Evolutionary conservation across 23 tunicate genomes (phyloP), one percentile per base, ranked within the genome.

Genomic region (Trididemnum nubilum): DNA sequence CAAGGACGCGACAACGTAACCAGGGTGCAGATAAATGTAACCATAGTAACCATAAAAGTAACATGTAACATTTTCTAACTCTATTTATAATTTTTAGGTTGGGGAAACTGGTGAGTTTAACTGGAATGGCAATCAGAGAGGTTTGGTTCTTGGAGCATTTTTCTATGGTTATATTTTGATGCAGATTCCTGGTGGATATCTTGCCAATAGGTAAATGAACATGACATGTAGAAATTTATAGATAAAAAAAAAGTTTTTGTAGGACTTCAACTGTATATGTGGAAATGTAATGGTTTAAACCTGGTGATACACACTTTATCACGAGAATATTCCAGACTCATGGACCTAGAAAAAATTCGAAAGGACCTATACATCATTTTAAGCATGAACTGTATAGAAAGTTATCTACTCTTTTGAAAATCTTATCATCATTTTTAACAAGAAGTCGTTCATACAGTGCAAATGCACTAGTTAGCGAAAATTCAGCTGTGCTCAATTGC

Each of bases 121-220:
- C 54, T 94, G 98, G 98, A 71, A 85, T 40, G 77, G 82, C 1
- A 65, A 85, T 37, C 63, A 85, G 26, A 36, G 75, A 39, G 86
- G 86, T 35, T 60, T 84, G 35, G 87, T 94, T 1, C 88, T 94
- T 27, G 94, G 98, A 2, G 90, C 91, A 2, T 94, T 94, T 64
- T 94, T 94, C 65, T 94, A 94, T 85, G 98, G 98, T 9, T 94
- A 94, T 59, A 85, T 94, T 36, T 51, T 79, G 12, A 94, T 94
- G 0, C 94, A 88, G 51, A 63, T 94, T 23, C 81, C 87, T 39
- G 98, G 98, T 0, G 98, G 98, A 0, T 84, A 80, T 71, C 84
- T 94, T 32, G 94, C 98, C 18, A 50, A 83, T 38, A 88, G 54
- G 91, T 87, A 49, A 44, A 44, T 44, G 9, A 15, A 9, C 54